Evolutionary conservation across 2,888 invertebrate species (phyloP), one percentile per base, ranked within the genome.

Genomic region (Helobdella robusta): DNA sequence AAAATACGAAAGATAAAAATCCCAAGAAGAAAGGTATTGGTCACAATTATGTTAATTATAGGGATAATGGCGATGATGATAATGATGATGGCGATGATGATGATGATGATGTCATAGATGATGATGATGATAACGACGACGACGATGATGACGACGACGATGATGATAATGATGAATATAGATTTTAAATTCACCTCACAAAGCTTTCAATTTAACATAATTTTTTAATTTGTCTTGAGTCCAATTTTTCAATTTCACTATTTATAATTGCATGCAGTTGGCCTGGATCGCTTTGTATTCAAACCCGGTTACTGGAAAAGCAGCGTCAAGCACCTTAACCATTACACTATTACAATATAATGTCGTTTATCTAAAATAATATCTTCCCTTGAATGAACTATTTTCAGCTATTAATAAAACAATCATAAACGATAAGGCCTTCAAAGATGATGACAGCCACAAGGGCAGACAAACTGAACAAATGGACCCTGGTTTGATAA

Each of bases 101-200:
- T 56, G 56, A 50, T 56, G 44, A 34, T 25, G 56, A 59, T 30
- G 59, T 46, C 35, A 44, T 59, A 46, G 46, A 64, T 64, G 54
- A 64, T 56, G 52, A 59, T 54, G 35, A 64, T 56, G 54, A 64
- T 64, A 36, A 64, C 36, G 54, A 64, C 56, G 54, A 56, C 36
- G 54, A 64, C 56, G 56, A 64, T 56, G 56, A 56, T 64, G 56
- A 64, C 30, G 54, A 54, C 59, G 59, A 65, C 46, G 44, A 58
- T 44, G 59, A 59, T 61, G 50, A 61, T n/a, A n/a, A n/a, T n/a
- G n/a, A n/a, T n/a, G n/a, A n/a, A n/a, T n/a, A n/a, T n/a, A n/a
- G n/a, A n/a, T n/a, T n/a, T n/a, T n/a, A n/a, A n/a, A n/a, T n/a
- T n/a, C n/a, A n/a, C n/a, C n/a, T n/a, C n/a, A n/a, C n/a, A n/a